Evolutionary conservation across 2,888 invertebrate species (phyloP).

Genomic region (Branchipolynoe longqiensis): DNA sequence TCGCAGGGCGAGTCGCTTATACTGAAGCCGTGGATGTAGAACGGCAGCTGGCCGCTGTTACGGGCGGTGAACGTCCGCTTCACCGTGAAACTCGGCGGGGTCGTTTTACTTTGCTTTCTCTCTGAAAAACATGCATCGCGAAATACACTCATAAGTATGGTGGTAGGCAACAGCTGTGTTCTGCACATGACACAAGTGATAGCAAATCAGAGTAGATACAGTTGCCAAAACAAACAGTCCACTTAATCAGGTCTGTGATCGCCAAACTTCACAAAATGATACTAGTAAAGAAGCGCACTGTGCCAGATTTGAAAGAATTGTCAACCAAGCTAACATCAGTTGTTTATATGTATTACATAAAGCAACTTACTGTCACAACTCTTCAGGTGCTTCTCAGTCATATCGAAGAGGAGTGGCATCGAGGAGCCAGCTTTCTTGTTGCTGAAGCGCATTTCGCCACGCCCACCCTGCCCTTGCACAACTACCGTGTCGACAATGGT

Average conservation of each 20-base stretch:
- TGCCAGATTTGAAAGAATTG: too few species aligned
- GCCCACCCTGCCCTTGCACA: conserved; percentile 91
- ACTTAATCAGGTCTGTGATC: too few species aligned
- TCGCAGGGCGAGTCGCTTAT: conserved; percentile 88
- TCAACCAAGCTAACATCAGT: too few species aligned
- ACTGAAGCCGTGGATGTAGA: conserved; percentile 87
- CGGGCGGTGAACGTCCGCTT: conserved; percentile 91
- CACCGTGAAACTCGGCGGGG: conserved; percentile 87
- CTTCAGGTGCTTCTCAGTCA: conserved; percentile 86
- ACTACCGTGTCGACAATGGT: conserved; percentile 93
- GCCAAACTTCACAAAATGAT: too few species aligned
- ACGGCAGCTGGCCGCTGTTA: conserved; percentile 95
- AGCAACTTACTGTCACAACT: conserved; percentile 85
- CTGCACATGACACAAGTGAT: too few species aligned
- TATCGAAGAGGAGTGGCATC: conserved; percentile 91
- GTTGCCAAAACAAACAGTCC: too few species aligned
- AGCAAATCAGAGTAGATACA: too few species aligned
- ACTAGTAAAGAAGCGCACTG: too few species aligned
- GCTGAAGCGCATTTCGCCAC: conserved; percentile 93
- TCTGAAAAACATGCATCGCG: conserved; percentile 74
- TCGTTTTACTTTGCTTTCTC: conserved; percentile 74
- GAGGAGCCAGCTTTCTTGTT: conserved; percentile 91
- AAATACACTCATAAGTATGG: too few species aligned
- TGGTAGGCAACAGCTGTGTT: too few species aligned
- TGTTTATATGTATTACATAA: too few species aligned